A percentile compares a stretch with the other conserved stretches of the same genome.
phyloP scores from a whole-genome alignment of 2,888 invertebrate genomes.

The Cephus pulcher region DNA sequence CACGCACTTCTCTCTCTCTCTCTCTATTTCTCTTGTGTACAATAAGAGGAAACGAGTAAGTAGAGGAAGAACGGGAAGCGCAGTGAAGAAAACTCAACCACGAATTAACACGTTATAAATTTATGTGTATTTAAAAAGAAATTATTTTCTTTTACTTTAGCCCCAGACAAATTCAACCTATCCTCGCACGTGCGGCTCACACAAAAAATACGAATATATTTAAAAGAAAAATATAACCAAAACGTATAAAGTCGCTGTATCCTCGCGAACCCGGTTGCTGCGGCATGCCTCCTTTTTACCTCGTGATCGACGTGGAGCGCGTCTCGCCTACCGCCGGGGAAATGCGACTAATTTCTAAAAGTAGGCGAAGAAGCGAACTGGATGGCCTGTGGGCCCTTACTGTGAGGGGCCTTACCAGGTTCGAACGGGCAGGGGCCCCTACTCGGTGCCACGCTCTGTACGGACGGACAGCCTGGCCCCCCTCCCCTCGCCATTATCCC shows the following conservation, averaged over 20 bases:
- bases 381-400: slow-evolving; percentile 65
- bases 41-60: not conserved
- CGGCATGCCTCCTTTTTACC: slow-evolving; percentile 8
- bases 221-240: not conserved
- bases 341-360: slow-evolving; percentile 61
- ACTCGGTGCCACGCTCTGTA: slow-evolving; percentile 24
- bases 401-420: slow-evolving; percentile 59
- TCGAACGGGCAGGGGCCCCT: slow-evolving; percentile 50
- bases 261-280: slow-evolving; percentile 3
- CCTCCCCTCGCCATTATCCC: slow-evolving; percentile 13
- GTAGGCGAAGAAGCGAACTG: slow-evolving; percentile 63
- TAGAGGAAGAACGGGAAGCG: not conserved
- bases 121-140: not conserved
- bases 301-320: slow-evolving; percentile 1
- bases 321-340: slow-evolving; percentile 19
- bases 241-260: not conserved
- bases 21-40: not conserved
- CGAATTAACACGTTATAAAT: not conserved
- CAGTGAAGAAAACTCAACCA: not conserved
- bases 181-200: not conserved
- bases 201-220: not conserved
- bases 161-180: not conserved
- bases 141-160: not conserved
- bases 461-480: slow-evolving; percentile 12
- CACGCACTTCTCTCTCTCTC: not conserved